These are phyloP conservation scores for Pycnonotus jocosus DNA, from an alignment of 2,113 vertebrate genomes.

Conservation along the genomic window DNA sequence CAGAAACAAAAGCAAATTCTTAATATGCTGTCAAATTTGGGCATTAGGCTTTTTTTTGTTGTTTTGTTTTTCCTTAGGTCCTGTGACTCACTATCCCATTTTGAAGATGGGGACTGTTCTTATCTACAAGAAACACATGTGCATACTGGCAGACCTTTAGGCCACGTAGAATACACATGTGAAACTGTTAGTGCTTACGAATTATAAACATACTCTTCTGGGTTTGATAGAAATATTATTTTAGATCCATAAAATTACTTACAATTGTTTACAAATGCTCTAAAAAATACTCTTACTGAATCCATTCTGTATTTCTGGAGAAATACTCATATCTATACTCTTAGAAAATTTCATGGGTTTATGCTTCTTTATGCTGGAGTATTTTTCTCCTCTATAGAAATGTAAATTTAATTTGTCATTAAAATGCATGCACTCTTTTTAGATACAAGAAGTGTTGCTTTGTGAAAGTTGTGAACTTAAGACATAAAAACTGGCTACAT, in stretches of 20 bases:
- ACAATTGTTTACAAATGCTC: not conserved
- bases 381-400: not conserved
- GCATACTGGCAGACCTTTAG: not conserved
- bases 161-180: not conserved
- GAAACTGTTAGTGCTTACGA: not conserved
- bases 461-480: not conserved
- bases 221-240: not conserved
- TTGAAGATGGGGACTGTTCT: not conserved
- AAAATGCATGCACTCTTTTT: not conserved
- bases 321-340: not conserved
- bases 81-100: not conserved
- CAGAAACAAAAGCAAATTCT: not conserved
- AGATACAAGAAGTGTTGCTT: not conserved
- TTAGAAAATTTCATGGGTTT: not conserved
- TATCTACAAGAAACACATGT: conserved; percentile 42
- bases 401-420: not conserved
- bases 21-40: not conserved
- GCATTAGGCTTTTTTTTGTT: not conserved
- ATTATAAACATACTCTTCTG: not conserved
- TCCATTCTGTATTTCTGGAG: not conserved
- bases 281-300: not conserved
- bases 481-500: not conserved
- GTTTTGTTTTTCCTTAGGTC: not conserved
- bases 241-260: not conserved
- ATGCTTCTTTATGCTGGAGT: not conserved